Percentiles rank a stretch among this genome's conserved stretches.
Conservation (phyloP, 2,113 vertebrate genomes). For the Notothenia rossii region DNA sequence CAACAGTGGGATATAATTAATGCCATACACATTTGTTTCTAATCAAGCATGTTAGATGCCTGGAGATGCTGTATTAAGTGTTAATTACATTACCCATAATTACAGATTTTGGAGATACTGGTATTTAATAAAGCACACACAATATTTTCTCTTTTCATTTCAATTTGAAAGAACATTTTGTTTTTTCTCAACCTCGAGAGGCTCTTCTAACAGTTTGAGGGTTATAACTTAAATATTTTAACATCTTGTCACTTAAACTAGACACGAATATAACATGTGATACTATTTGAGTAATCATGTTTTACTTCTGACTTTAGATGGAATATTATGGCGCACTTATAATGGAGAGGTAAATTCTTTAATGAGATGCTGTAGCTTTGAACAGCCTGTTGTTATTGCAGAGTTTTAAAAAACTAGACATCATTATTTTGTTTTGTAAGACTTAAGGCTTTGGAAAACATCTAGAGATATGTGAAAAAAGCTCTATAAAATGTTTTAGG, state of each 20-base stretch:
- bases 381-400: constrained; percentile 17
- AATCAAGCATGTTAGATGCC: neutral
- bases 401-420: constrained; percentile 16
- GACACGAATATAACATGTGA: neutral
- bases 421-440: constrained; percentile 18
- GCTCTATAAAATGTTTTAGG: neutral
- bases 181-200: constrained; percentile 2
- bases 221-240: neutral
- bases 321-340: neutral
- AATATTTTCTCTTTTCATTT: neutral
- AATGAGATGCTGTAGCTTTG: constrained; percentile 27
- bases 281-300: neutral
- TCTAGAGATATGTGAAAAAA: constrained; percentile 30
- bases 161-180: neutral
- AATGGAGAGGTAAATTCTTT: constrained; percentile 6
- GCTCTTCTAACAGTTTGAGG: neutral
- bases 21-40: constrained; percentile 9
- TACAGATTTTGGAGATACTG: constrained; percentile 26
- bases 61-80: neutral
- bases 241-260: neutral
- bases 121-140: constrained; percentile 3
- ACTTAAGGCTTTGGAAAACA: constrained; percentile 9
- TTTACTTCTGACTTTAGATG: constrained; percentile 10
- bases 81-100: constrained; percentile 20
- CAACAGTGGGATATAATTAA: constrained; percentile 8